Base-by-base conservation (phyloP, 2,113 vertebrate species). In the Dromiciops gliroides region DNA sequence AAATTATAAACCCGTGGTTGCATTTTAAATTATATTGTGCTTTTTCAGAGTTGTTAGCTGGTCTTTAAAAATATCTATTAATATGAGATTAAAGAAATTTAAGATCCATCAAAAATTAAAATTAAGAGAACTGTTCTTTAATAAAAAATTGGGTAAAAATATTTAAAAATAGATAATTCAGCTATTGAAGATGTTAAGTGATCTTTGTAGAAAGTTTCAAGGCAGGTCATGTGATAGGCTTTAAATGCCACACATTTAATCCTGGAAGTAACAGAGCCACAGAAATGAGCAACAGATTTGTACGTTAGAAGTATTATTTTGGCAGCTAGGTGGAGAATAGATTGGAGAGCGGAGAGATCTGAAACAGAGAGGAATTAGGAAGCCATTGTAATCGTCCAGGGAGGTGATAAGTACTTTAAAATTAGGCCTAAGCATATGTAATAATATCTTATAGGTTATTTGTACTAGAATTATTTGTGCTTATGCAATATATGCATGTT, bases 91-190 rank as follows among this genome's bases (percentile, higher is more conserved):
- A 83, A 96, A 56, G 37, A 92, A 90, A 53, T 60, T 92, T 90
- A 94, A 92, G 24, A 91, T 91, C 50, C 48, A 37, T 53, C 11
- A 95, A 92, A 93, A 93, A 67, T 89, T n/a, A 52, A 92, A 51
- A 52, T 67, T 31, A 67, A 67, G 56, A 56, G 56, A 37, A 67
- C 11, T 51, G 25, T 51, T 90, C 92, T 83, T 0, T 53, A 53
- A 91, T n/a, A 94, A 67, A 31, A 91, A 52, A 10, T 75, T 51
- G n/a, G 51, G 16, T 92, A 83, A 49, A 91, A 89, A 90, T 89
- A 67, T 6, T 31, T 16, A 14, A 67, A 60, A 67, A 37, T 37
- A 37, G 56, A 28, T 67, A 67, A 67, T 37, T 67, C 51, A 44
- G 8, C 67, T 44, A 25, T 92, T 44, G 47, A 91, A 96, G 22